Base-by-base conservation (phyloP, 1,140 invertebrate species). In the Zaprionus nigranus region DNA sequence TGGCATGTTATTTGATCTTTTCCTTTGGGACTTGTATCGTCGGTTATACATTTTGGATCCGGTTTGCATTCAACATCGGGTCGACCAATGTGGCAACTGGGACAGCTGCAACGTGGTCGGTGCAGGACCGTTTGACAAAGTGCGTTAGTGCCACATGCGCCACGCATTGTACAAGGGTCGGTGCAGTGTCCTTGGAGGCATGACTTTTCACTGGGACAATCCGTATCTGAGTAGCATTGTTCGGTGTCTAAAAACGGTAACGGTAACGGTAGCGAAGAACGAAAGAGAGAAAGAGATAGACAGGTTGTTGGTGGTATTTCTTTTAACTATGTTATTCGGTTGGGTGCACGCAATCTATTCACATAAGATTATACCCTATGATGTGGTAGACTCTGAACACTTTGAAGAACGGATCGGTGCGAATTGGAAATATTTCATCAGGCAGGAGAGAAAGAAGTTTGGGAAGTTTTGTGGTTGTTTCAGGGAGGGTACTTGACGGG, bases 151-250 rank as follows among this genome's bases (percentile, higher is more conserved):
- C 98, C 97, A 93, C 97, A 98, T 70, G 96, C 96, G 79, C 96
- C 97, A 79, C 96, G 95, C 80, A 98, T 94, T 81, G 95, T 96
- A 94, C 98, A 98, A 77, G 97, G 97, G 94, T 98, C 97, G 93
- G 97, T 95, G 93, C 98, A 98, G 93, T 96, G 94, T 91, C 95
- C 94, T 93, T 96, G 96, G 93, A 97, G 95, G 94, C 98, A 98
- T 92, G 97, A 96, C 94, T 97, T 97, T 93, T 98, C 97, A 93
- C 96, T 96, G 74, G 97, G 95, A 94, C 98, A 98, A 94, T 98
- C 97, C 94, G 95, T 94, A 95, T 98, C 97, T 93, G 95, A 96
- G 93, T 96, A 96, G 94, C 97, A 98, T 95, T 97, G 96, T 94
- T 92, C 91, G 91, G 96, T 96, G 94, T 97, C 97, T 97, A 95